These are phyloP conservation scores for Silurus asotus DNA, from an alignment of 2,113 vertebrate species.

Conservation along the genomic window DNA sequence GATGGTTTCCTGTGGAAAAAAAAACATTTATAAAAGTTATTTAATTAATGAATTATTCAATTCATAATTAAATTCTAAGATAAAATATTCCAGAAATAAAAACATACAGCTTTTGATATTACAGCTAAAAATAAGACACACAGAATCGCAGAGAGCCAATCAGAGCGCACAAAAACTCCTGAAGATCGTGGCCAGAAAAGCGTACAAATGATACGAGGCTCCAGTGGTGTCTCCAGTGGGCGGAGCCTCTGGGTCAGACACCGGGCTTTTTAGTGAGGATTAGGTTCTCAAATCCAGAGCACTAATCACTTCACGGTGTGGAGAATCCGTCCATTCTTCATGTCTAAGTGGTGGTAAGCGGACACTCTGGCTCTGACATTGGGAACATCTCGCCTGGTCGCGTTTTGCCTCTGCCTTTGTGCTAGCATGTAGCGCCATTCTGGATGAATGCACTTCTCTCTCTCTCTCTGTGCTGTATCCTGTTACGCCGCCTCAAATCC, in stretches of 20 bases:
- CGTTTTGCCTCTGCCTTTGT: constrained; percentile 29
- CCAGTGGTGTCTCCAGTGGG: neutral
- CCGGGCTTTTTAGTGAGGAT: neutral
- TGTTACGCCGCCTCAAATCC: constrained; percentile 37
- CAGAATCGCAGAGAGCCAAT: neutral
- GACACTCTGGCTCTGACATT: neutral
- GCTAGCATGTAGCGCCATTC: neutral
- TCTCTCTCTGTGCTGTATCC: constrained; percentile 21
- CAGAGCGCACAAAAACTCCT: neutral
- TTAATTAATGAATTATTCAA: too few species aligned
- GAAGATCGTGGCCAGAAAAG: neutral
- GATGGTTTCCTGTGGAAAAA: neutral
- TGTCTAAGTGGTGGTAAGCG: constrained; percentile 3
- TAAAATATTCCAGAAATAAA: neutral
- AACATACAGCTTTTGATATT: neutral
- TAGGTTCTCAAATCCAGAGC: neutral
- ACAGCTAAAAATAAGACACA: neutral
- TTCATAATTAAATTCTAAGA: neutral
- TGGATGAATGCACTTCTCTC: constrained; percentile 27
- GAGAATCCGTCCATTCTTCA: neutral
- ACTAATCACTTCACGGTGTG: neutral
- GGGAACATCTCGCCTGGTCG: neutral
- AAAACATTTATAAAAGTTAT: neutral
- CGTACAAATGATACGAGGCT: neutral
- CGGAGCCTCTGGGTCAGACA: neutral